These are phyloP conservation scores for Labeo calbasu DNA, from an alignment of 2,797 vertebrate species.

Conservation along the genomic window DNA sequence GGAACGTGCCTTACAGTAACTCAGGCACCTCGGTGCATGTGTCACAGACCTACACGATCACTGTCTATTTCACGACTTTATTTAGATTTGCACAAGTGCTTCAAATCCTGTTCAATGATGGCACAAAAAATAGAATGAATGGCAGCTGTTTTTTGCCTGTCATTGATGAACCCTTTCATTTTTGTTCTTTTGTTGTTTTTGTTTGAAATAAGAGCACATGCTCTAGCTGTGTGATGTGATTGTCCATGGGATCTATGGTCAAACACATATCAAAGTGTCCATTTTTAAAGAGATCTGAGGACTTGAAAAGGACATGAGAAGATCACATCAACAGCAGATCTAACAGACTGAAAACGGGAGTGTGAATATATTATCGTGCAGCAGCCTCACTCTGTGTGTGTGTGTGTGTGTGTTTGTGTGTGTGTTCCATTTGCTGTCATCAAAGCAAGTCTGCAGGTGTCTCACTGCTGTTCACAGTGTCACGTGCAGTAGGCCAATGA, in stretches of 20 bases:
- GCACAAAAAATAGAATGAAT: conserved; percentile 6
- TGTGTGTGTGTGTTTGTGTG: conserved; percentile 31
- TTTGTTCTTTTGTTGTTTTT: conserved; percentile 31
- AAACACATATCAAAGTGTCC: conserved; percentile 57
- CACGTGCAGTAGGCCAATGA: conserved; percentile 37
- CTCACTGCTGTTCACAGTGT: conserved; percentile 46
- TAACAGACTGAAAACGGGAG: conserved; percentile 47
- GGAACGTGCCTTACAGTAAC: conserved; percentile 15
- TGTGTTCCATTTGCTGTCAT: conserved; percentile 46
- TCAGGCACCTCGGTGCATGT: conserved; percentile 10
- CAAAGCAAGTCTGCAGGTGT: conserved; percentile 58
- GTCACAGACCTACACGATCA: background rate
- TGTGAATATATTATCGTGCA: conserved; percentile 54
- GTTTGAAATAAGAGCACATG: conserved; percentile 48
- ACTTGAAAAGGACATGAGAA: conserved; percentile 55
- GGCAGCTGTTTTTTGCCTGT: conserved; percentile 19
- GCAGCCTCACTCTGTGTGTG: background rate
- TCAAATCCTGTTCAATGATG: background rate
- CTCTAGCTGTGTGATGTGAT: conserved; percentile 53
- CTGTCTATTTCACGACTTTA: background rate
- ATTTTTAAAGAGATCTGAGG: conserved; percentile 57
- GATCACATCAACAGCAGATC: conserved; percentile 54
- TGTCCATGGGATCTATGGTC: conserved; percentile 52
- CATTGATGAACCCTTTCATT: conserved; percentile 39
- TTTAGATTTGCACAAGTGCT: background rate